A percentile compares a stretch with the other conserved stretches of the same genome.
Conservation (phyloP, 2,888 invertebrate genomes). For the Brachyptera putata region DNA sequence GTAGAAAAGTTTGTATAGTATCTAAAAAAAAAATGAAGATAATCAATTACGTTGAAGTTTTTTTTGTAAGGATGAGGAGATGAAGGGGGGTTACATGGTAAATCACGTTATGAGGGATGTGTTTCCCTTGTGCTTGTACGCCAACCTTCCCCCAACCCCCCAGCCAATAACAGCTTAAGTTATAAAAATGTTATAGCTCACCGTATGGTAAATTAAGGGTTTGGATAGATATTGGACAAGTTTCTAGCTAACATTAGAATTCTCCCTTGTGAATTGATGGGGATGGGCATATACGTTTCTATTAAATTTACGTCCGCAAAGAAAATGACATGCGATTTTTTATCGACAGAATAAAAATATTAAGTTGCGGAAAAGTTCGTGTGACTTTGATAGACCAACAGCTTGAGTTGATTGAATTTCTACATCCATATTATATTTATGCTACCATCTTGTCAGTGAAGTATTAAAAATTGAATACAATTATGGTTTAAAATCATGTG, state of each 20-base stretch:
- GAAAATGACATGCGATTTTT: slow-evolving; percentile 41
- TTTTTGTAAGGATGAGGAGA: background rate
- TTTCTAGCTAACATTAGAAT: slow-evolving; percentile 31
- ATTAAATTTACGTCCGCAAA: slow-evolving; percentile 45
- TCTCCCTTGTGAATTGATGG: slow-evolving; percentile 47
- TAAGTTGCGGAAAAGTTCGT: slow-evolving; percentile 14
- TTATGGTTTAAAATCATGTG: too few species aligned
- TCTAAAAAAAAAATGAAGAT: slow-evolving; percentile 24
- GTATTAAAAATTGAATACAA: background rate
- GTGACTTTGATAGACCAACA: slow-evolving; percentile 14
- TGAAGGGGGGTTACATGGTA: slow-evolving; percentile 29
- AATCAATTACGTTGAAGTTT: slow-evolving; percentile 28
- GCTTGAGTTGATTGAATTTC: slow-evolving; percentile 26
- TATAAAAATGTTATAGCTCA: slow-evolving; percentile 31
- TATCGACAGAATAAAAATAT: slow-evolving; percentile 28
- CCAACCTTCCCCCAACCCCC: slow-evolving; percentile 18
- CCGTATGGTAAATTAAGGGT: slow-evolving; percentile 31
- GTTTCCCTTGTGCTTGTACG: slow-evolving; percentile 9
- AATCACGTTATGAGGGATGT: slow-evolving; percentile 32
- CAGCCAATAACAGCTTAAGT: slow-evolving; percentile 32
- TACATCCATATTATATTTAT: slow-evolving; percentile 12
- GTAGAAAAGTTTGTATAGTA: too few species aligned
- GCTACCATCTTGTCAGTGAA: background rate
- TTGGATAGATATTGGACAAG: slow-evolving; percentile 32
- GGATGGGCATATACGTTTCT: slow-evolving; percentile 48